Base-by-base conservation (phyloP, 2,797 vertebrate species). In the Protosalanx chinensis region DNA sequence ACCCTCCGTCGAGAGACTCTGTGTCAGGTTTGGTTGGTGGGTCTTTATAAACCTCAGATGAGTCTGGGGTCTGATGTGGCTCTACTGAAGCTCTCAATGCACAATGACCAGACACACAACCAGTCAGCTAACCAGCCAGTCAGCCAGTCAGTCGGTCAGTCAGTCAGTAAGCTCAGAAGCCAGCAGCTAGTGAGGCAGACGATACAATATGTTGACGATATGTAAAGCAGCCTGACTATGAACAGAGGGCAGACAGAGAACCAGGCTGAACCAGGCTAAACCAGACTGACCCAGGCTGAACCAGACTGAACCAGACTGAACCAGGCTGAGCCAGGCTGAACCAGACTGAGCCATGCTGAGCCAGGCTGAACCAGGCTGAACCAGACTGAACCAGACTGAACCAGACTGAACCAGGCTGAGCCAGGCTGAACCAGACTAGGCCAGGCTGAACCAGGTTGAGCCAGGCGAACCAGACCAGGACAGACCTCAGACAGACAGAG, bases 21-120 rank as follows among this genome's bases (percentile, higher is more conserved):
- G 37, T 41, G 7, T 7, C 35, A 41, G 37, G 37, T 41, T 41
- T 41, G 37, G 79, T 84, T 82, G 78, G 72, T 76, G 49, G 72
- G 64, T 78, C 76, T 75, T 83, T 81, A 85, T 85, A 62, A 2
- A 68, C 76, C 77, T 87, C 84, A 86, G 74, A 84, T 81, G 81
- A 73, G 53, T 23, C 37, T 66, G 35, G 71, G 79, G 79, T 84
- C 76, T 86, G 82, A 85, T 85, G 84, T 81, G 81, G 78, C 73
- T 78, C 67, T 70, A 68, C 72, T 73, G 83, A 79, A 74, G 74
- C 72, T 78, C 76, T 76, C 74, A 73, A 74, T 75, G 84, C 76
- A 74, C 73, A 80, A 76, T n/a, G 18, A 6, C 61, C 61, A 35
- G 61, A 15, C 61, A 63, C 29, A 15, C 61, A 63, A 30, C 6